Conservation (phyloP, 2,888 invertebrate species). For the Luperina testacea region DNA sequence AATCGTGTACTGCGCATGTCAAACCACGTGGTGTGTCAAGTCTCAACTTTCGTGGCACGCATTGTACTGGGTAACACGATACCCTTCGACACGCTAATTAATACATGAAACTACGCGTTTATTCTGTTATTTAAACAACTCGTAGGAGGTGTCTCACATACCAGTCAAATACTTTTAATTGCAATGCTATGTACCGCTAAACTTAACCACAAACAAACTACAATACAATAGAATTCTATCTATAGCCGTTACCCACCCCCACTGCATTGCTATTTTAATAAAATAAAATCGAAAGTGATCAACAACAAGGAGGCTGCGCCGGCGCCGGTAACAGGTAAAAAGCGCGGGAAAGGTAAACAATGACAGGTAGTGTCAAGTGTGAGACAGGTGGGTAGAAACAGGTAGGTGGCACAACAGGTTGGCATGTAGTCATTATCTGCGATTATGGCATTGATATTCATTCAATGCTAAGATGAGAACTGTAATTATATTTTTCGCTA, state of each 20-base stretch:
- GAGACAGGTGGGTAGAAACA: conserved; percentile 38
- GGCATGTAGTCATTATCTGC: not conserved
- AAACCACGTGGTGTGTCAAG: no score
- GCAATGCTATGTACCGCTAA: not conserved
- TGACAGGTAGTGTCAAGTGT: conserved; percentile 30
- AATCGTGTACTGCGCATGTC: no score
- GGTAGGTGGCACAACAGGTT: conserved; percentile 26
- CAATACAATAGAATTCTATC: conserved; percentile 18
- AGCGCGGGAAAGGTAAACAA: conserved; percentile 44
- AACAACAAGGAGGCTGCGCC: conserved; percentile 4
- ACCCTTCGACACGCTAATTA: no score
- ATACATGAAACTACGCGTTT: no score
- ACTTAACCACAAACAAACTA: not conserved
- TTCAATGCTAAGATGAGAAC: not conserved
- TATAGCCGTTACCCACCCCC: not conserved
- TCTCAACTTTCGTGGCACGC: no score
- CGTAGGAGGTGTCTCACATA: not conserved
- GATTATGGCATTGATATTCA: conserved; percentile 6
- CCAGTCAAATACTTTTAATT: not conserved
- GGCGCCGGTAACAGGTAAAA: conserved; percentile 26
- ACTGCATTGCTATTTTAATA: conserved; percentile 16
- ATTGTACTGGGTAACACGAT: no score
- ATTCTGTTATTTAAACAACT: not conserved
- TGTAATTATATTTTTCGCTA: not conserved
- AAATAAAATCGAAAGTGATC: conserved; percentile 33